Conservation (phyloP, 2,888 invertebrate species). For the Apocheima hispidaria region DNA sequence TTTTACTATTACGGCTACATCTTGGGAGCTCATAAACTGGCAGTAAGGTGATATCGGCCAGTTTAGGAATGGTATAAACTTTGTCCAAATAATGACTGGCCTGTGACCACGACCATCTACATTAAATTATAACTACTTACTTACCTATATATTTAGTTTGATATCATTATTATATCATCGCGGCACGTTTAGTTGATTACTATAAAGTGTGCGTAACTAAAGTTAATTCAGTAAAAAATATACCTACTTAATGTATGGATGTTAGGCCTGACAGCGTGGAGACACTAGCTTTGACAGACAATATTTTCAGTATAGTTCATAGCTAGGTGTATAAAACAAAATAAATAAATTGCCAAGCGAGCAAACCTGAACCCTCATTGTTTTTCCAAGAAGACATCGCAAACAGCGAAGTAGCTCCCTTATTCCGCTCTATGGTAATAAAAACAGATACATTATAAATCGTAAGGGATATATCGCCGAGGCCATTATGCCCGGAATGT, state of each 20-base stretch:
- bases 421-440: conserved; percentile 71
- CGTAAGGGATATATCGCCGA: conserved; percentile 73
- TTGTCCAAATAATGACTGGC: conserved; percentile 11
- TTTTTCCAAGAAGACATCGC: conserved; percentile 19
- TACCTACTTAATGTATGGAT: too few species aligned
- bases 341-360: conserved; percentile 14
- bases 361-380: conserved; percentile 13
- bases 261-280: background rate
- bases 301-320: background rate
- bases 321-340: background rate
- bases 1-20: conserved; percentile 80
- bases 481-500: conserved; percentile 70
- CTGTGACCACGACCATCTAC: background rate
- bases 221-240: background rate
- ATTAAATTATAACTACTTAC: too few species aligned
- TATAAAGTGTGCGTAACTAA: background rate
- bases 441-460: conserved; percentile 79
- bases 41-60: conserved; percentile 59
- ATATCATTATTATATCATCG: background rate
- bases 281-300: background rate
- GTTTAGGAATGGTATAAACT: conserved; percentile 47
- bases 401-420: conserved; percentile 32
- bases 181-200: background rate
- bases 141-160: too few species aligned
- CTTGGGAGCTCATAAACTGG: conserved; percentile 71